A percentile compares a stretch with the other conserved stretches of the same genome.
Evolutionary conservation across 2,113 vertebrate genomes (phyloP).

Genomic region (Procavia capensis): DNA sequence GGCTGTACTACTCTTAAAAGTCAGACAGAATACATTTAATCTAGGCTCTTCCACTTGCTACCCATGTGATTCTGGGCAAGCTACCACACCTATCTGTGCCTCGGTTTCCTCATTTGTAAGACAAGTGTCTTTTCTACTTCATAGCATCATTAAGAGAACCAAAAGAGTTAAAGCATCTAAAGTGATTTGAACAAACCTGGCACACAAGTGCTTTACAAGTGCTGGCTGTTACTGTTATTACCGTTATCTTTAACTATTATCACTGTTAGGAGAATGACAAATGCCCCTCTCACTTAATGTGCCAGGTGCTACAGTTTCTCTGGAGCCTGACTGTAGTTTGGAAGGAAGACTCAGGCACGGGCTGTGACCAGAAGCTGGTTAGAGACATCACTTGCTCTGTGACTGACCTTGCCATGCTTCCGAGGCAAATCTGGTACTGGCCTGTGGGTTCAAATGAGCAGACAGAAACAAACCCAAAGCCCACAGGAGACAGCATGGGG

Average conservation of each 20-base stretch:
- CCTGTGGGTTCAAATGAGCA: not conserved
- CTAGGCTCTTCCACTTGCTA: not conserved
- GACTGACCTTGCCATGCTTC: not conserved
- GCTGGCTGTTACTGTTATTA: not conserved
- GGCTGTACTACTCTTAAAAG: too few species aligned
- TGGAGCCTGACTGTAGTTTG: not conserved
- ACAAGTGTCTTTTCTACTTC: not conserved
- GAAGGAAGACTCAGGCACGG: not conserved
- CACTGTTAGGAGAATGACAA: not conserved
- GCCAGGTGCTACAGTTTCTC: not conserved
- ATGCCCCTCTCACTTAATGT: not conserved
- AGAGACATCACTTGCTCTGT: not conserved
- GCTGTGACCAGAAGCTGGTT: not conserved
- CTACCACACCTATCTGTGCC: not conserved
- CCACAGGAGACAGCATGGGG: not conserved
- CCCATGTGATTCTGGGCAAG: not conserved
- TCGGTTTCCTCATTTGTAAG: not conserved
- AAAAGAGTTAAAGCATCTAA: not conserved
- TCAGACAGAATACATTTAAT: rapidly evolving
- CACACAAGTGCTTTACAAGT: too few species aligned
- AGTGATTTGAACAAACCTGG: not conserved
- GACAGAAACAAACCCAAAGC: not conserved
- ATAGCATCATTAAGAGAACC: not conserved
- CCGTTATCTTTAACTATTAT: not conserved
- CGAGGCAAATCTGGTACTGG: not conserved